Evolutionary conservation across 1,140 invertebrate species (phyloP), one percentile per base, ranked within the genome.

Genomic region (Drosophila micromelanica): DNA sequence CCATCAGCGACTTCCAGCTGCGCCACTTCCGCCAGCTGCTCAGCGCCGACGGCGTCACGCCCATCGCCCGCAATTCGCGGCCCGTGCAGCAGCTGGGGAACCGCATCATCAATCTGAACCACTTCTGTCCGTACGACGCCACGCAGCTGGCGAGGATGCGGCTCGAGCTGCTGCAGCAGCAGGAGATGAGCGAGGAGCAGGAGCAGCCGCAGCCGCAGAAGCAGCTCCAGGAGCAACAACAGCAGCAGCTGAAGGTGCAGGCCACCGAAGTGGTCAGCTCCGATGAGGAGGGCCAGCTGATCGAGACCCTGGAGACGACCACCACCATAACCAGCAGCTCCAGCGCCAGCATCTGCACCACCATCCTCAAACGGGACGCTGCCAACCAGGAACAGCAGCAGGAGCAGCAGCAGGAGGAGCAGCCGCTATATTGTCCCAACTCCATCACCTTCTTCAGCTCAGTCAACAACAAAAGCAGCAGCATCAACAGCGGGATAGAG

Each of bases 1-100:
- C 94, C 62, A 93, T 97, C 32, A 96, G 95, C 0, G 91, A 93
- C 30, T 84, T 79, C 2, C 89, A 92, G 59, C 56, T 92, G 40
- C 81, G 80, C 12, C 86, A 93, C 80, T 94, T 94, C 73, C 90
- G 94, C 5, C 92, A 93, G 78, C 76, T 94, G 12, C 82, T 87
- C 6, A 91, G 92, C 4, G 51, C 57, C 6, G 90, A 93, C 13
- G 90, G 90, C 2, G 78, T 91, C 0, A 76, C 86, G 5, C 90
- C 82, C 4, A 92, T 93, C 3, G 71, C 93, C 3, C 76, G 78
- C 2, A 94, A 94, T 70, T 92, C 92, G 23, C 92, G 93, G 20
- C 93, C 93, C 0, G 93, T 94, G 3, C 93, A 94, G 76, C 71
- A 76, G 15, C 48, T 93, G 1, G 91, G 92, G 42, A 89, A 80